A percentile compares a stretch with the other conserved stretches of the same genome.
phyloP scores from a whole-genome alignment of 2,888 invertebrate genomes.

The Philereme vetulata region DNA sequence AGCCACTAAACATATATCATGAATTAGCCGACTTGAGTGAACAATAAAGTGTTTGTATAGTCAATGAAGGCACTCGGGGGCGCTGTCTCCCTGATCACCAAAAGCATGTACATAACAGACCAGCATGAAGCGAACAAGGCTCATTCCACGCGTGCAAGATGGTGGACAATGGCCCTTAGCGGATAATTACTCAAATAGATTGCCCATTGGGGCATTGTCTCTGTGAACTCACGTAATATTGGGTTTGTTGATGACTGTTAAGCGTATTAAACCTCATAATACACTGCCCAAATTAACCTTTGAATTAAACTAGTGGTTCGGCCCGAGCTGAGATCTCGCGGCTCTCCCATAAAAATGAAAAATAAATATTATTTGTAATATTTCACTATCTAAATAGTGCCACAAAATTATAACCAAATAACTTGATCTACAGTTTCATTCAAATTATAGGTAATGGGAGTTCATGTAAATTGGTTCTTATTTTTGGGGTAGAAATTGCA shows the following conservation, averaged over 20 bases:
- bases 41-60: constrained; percentile 62
- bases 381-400: too few relatives aligned
- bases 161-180: constrained; percentile 82
- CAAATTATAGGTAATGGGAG: too few relatives aligned
- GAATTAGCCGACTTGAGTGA: constrained; percentile 49
- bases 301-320: constrained; percentile 5
- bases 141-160: constrained; percentile 80
- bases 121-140: constrained; percentile 72
- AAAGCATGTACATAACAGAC: constrained; percentile 73
- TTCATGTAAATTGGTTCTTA: too few relatives aligned
- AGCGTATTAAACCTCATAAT: constrained; percentile 47
- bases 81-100: constrained; percentile 63
- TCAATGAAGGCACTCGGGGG: constrained; percentile 64
- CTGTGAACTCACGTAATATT: constrained; percentile 68
- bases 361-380: too few relatives aligned
- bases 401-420: too few relatives aligned
- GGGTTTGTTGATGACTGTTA: constrained; percentile 62
- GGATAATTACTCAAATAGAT: constrained; percentile 84
- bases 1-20: constrained; percentile 42
- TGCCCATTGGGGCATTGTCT: constrained; percentile 82
- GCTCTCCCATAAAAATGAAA: too few relatives aligned
- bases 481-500: too few relatives aligned
- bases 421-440: too few relatives aligned
- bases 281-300: constrained; percentile 26
- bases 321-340: too few relatives aligned